These are phyloP conservation scores for Rhinichthys osculus DNA, from an alignment of 2,797 vertebrate species.

Conservation along the genomic window DNA sequence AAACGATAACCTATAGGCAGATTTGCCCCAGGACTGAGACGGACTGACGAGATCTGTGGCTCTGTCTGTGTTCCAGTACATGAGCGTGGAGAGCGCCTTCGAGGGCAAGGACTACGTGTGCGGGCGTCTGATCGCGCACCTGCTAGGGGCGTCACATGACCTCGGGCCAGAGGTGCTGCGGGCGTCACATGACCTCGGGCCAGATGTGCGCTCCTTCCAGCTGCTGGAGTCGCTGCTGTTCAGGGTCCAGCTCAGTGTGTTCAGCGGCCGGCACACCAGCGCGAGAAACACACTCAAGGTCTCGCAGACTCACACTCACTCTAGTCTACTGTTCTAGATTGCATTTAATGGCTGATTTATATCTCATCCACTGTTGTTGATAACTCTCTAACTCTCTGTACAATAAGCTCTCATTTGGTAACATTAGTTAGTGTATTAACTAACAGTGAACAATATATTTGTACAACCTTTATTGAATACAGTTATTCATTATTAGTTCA, in stretches of 20 bases:
- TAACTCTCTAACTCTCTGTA: too few relatives aligned
- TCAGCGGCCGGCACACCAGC: slow-evolving; percentile 86
- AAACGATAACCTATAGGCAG: too few relatives aligned
- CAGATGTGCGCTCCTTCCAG: slow-evolving; percentile 85
- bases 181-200: slow-evolving; percentile 63
- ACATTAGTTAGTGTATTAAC: too few relatives aligned
- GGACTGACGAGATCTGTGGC: not conserved
- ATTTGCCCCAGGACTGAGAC: too few relatives aligned
- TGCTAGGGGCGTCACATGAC: slow-evolving; percentile 71
- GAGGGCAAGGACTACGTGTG: slow-evolving; percentile 95
- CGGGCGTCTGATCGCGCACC: slow-evolving; percentile 85
- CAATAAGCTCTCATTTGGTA: too few relatives aligned
- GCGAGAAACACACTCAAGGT: slow-evolving; percentile 90
- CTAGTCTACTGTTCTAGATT: too few relatives aligned
- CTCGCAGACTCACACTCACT: slow-evolving; percentile 8
- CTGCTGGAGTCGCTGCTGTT: slow-evolving; percentile 91
- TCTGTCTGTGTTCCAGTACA: slow-evolving; percentile 77
- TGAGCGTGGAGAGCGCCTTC: slow-evolving; percentile 89
- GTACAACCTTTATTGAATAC: too few relatives aligned
- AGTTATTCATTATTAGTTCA: too few relatives aligned
- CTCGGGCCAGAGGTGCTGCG: slow-evolving; percentile 73
- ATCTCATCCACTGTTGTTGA: too few relatives aligned
- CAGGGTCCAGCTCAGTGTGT: slow-evolving; percentile 87
- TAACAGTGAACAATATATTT: too few relatives aligned
- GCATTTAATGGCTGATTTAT: too few relatives aligned